These are phyloP conservation scores for Apus apus DNA, from an alignment of 2,113 vertebrate genomes.

Conservation along the genomic window DNA sequence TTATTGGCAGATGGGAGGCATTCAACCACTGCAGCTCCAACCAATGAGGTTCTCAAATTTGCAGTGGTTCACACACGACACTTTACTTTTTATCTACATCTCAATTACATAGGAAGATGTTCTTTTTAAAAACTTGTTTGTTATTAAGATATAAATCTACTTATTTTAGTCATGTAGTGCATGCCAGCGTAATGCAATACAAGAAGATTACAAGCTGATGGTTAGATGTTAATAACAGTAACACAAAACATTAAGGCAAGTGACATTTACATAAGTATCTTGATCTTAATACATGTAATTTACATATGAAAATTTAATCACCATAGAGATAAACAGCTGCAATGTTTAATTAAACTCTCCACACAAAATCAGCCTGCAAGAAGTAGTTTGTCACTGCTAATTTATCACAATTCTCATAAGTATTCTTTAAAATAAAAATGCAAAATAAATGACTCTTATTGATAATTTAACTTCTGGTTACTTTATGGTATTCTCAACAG, in stretches of 20 bases:
- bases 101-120: conserved; percentile 64
- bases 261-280: conserved; percentile 89
- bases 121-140: conserved; percentile 74
- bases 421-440: conserved; percentile 87
- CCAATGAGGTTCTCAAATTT: neutral
- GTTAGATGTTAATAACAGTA: conserved; percentile 85
- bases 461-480: conserved; percentile 86
- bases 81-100: conserved; percentile 63
- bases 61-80: neutral
- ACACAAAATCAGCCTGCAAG: conserved; percentile 84
- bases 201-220: conserved; percentile 82
- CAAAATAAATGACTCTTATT: conserved; percentile 86
- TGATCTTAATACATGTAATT: conserved; percentile 88
- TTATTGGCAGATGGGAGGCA: neutral
- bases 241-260: conserved; percentile 86
- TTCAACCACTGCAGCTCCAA: neutral
- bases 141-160: conserved; percentile 77
- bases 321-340: conserved; percentile 87
- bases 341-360: conserved; percentile 89
- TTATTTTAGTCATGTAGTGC: conserved; percentile 70
- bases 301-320: conserved; percentile 89
- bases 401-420: conserved; percentile 86
- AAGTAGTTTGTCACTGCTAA: conserved; percentile 85
- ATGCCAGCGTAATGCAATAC: conserved; percentile 72
- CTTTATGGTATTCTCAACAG: conserved; percentile 82